Evolutionary conservation across 2,888 invertebrate species (phyloP).

Genomic region (Oscheius sp.): DNA sequence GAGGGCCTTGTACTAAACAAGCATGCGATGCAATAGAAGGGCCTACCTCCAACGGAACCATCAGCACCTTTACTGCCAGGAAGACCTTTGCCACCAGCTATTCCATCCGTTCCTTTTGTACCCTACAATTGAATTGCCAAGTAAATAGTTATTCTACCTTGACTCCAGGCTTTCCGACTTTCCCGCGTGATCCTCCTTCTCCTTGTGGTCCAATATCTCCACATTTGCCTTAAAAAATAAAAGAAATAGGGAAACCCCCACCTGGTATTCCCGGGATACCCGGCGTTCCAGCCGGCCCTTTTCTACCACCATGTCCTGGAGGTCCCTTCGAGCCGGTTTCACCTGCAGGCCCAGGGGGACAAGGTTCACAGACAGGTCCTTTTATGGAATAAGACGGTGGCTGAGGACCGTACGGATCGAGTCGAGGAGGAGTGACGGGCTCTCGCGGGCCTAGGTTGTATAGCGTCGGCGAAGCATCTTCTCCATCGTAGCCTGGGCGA

Average conservation of each 20-base stretch:
- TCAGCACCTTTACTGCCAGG: slow-evolving; percentile 18
- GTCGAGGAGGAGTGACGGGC: slow-evolving; percentile 1
- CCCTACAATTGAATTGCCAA: slow-evolving; percentile 12
- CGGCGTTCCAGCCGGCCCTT: slow-evolving; percentile 44
- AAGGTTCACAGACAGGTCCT: slow-evolving; percentile 18
- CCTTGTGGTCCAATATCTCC: slow-evolving; percentile 44
- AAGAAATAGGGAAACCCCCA: too few species aligned
- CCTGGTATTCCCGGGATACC: slow-evolving; percentile 40
- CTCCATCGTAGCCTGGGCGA: slow-evolving; percentile 35
- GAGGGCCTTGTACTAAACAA: slow-evolving; percentile 32
- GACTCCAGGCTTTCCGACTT: slow-evolving; percentile 40
- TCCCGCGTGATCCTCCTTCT: slow-evolving; percentile 44
- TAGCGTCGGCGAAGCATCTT: slow-evolving; percentile 30
- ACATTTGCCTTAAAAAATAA: too few species aligned
- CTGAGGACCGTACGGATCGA: slow-evolving; percentile 20
- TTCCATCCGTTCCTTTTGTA: slow-evolving; percentile 8
- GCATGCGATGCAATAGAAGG: not conserved
- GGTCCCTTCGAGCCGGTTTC: slow-evolving; percentile 36
- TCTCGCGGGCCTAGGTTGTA: not conserved
- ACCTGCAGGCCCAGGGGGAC: slow-evolving; percentile 29
- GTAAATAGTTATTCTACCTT: not conserved
- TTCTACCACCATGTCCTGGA: slow-evolving; percentile 41
- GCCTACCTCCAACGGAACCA: slow-evolving; percentile 23
- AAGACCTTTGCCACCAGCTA: slow-evolving; percentile 11
- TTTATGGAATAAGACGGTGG: not conserved